These are phyloP conservation scores for Pipra filicauda DNA, from an alignment of 2,113 vertebrate species.

Conservation along the genomic window DNA sequence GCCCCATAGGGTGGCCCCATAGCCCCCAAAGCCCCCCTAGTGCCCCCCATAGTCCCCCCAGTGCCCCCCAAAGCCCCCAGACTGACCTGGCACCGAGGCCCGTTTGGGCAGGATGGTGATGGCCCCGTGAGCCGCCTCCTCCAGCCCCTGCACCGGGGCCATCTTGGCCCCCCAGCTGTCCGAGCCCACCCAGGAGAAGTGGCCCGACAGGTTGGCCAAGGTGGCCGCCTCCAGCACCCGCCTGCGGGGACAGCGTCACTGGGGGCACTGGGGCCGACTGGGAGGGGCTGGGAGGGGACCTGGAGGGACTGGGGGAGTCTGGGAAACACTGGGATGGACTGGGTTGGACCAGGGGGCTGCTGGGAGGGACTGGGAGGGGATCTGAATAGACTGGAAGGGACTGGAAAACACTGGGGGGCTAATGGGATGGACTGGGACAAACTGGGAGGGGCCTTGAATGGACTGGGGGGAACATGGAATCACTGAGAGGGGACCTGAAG, in stretches of 20 bases:
- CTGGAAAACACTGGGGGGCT: background rate
- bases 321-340: background rate
- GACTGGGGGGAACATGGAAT: too few species aligned
- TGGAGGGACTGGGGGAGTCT: too few species aligned
- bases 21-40: background rate
- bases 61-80: background rate
- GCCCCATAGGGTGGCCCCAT: background rate
- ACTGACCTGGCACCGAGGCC: slow-evolving; percentile 63
- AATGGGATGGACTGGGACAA: background rate
- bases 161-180: slow-evolving; percentile 94
- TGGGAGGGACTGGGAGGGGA: too few species aligned
- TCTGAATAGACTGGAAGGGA: background rate
- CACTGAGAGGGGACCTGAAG: background rate
- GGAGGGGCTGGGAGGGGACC: background rate
- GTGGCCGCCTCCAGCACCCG: slow-evolving; percentile 82
- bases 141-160: slow-evolving; percentile 81
- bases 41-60: background rate
- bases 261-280: background rate
- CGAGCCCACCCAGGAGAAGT: slow-evolving; percentile 91
- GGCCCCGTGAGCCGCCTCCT: slow-evolving; percentile 83
- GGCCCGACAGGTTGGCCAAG: slow-evolving; percentile 83
- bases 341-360: too few species aligned
- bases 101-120: slow-evolving; percentile 89
- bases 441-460: background rate
- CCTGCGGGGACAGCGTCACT: slow-evolving; percentile 55